Conservation (phyloP, 2,888 invertebrate genomes). For the Eilema griseolum region DNA sequence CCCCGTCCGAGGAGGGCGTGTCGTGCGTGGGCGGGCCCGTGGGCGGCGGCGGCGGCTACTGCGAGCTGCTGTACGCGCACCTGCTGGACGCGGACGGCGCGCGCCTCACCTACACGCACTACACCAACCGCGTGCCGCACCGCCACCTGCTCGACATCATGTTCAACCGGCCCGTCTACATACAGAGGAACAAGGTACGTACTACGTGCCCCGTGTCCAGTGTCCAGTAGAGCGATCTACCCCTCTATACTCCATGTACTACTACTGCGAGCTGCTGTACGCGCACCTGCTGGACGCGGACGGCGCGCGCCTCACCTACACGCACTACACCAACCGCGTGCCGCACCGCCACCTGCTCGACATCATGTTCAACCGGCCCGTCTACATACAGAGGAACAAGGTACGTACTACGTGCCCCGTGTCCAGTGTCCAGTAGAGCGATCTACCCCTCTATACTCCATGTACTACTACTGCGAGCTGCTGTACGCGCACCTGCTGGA, state of each 20-base stretch:
- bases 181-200: constrained; percentile 90
- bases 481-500: neutral
- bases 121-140: constrained; percentile 92
- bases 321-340: constrained; percentile 92
- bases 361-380: constrained; percentile 93
- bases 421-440: too few relatives aligned
- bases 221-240: too few relatives aligned
- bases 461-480: too few relatives aligned
- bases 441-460: too few relatives aligned
- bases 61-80: constrained; percentile 93
- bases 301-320: constrained; percentile 93
- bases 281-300: constrained; percentile 93
- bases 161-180: constrained; percentile 93
- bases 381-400: constrained; percentile 92
- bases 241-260: too few relatives aligned
- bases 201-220: too few relatives aligned
- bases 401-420: constrained; percentile 64
- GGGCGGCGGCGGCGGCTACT: constrained; percentile 81
- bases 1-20: constrained; percentile 82
- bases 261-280: constrained; percentile 86
- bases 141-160: constrained; percentile 92
- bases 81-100: constrained; percentile 93
- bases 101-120: constrained; percentile 93
- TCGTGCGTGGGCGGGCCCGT: constrained; percentile 46
- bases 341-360: constrained; percentile 91